Conservation (phyloP, 2,113 vertebrate species). For the Sula dactylatra region DNA sequence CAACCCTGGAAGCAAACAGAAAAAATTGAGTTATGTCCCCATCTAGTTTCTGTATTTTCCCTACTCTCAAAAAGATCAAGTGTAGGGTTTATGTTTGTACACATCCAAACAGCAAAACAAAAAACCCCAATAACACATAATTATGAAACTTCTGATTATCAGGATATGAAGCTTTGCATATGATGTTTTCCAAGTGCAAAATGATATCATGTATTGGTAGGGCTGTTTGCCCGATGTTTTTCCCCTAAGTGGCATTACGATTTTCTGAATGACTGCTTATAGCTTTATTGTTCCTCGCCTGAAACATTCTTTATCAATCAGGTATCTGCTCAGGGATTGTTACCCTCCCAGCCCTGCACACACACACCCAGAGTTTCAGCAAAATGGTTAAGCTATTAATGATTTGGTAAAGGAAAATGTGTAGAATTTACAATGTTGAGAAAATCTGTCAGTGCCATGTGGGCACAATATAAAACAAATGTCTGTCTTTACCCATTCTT, state of each 20-base stretch:
- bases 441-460: neutral
- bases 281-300: neutral
- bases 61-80: neutral
- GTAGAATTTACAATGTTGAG: neutral
- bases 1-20: conserved; percentile 14
- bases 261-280: neutral
- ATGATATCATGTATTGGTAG: neutral
- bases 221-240: neutral
- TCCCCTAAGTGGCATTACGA: neutral
- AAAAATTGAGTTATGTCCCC: neutral
- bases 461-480: neutral
- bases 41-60: neutral
- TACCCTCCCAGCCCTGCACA: neutral
- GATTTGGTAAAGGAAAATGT: neutral
- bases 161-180: neutral
- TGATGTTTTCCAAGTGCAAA: neutral
- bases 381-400: neutral
- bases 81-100: neutral
- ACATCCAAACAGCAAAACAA: neutral
- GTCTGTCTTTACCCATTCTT: neutral
- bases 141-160: neutral
- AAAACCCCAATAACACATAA: neutral
- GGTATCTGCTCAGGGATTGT: neutral
- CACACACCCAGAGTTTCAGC: neutral
- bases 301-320: neutral